phyloP scores from a whole-genome alignment of 2,888 invertebrate genomes.

The Terebella lapidaria region DNA sequence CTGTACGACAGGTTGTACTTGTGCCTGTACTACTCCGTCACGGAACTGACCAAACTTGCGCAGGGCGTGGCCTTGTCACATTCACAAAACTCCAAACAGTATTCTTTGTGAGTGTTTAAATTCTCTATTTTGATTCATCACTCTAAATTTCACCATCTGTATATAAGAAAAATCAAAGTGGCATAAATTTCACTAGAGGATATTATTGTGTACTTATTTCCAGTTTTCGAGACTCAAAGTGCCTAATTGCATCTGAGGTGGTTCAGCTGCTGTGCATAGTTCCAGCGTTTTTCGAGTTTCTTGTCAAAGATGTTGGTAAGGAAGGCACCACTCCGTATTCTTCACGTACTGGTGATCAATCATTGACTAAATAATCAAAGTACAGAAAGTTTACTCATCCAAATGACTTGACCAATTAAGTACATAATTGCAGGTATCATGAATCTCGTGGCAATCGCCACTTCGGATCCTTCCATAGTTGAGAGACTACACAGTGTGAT shows the following conservation, averaged over 20 bases:
- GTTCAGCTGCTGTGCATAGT: slow-evolving; percentile 49
- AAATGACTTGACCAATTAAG: no score
- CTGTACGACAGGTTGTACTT: slow-evolving; percentile 46
- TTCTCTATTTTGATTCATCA: no score
- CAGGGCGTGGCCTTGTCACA: background rate
- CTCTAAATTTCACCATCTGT: no score
- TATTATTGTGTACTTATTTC: slow-evolving; percentile 7
- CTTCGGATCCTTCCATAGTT: background rate
- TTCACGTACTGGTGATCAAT: no score
- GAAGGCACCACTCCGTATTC: no score
- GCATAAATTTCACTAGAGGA: background rate
- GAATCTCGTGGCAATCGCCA: background rate
- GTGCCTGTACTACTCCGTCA: slow-evolving; percentile 40
- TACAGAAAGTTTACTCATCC: no score
- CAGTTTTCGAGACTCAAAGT: slow-evolving; percentile 41
- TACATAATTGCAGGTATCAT: background rate
- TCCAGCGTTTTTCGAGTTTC: slow-evolving; percentile 41
- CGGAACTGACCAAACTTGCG: slow-evolving; percentile 35
- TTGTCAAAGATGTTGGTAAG: slow-evolving; percentile 16
- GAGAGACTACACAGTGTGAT: background rate
- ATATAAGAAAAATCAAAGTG: background rate
- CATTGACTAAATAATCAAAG: no score
- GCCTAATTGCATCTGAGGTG: slow-evolving; percentile 45
- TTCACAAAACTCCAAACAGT: background rate
- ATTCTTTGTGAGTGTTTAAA: no score